Evolutionary conservation across 2,113 vertebrate species (phyloP), one percentile per base, ranked within the genome.

Genomic region (Platycercus adscitus): DNA sequence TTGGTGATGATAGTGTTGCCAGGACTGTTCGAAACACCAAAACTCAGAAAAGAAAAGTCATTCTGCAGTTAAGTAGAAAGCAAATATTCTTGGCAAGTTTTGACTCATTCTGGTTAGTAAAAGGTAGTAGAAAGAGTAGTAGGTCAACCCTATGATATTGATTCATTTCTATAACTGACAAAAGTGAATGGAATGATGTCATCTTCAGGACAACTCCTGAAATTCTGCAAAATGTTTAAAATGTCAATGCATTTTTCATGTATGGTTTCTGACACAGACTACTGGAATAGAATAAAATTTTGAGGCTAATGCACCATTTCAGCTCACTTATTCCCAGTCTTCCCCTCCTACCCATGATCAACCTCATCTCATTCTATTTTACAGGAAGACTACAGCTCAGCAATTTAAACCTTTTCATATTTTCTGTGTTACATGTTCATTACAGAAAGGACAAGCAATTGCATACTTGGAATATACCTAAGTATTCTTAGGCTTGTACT

Each of bases 291-390:
- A 77, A 72, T 31, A 56, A 41, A 55, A 61, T 25, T 69, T 28
- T 76, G 46, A 81, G 24, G 20, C 8, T 72, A 41, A 64, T 43
- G 4, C 18, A 64, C 4, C 7, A 23, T 24, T 72, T 60, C 31
- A 69, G 8, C 6, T 78, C 23, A 47, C 3, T 47, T 55, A 25
- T 39, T 66, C 17, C 7, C 7, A 50, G 3, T 56, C 39, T 60
- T 79, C 9, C 16, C 2, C 1, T 80, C 12, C 4, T n/a, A 56
- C 4, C 17, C 7, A 35, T 0, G 0, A 37, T 80, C 43, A 71
- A 46, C 1, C 1, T 5, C 13, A 68, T 29, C 11, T 5, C 3
- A 50, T 7, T 50, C 15, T 68, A 13, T 56, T 80, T 76, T 68
- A 73, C 6, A 50, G 8, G 20, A 93, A 60, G 5, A 35, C 26